Conservation (phyloP, 2,113 vertebrate genomes). For the Apaloderma vittatum region DNA sequence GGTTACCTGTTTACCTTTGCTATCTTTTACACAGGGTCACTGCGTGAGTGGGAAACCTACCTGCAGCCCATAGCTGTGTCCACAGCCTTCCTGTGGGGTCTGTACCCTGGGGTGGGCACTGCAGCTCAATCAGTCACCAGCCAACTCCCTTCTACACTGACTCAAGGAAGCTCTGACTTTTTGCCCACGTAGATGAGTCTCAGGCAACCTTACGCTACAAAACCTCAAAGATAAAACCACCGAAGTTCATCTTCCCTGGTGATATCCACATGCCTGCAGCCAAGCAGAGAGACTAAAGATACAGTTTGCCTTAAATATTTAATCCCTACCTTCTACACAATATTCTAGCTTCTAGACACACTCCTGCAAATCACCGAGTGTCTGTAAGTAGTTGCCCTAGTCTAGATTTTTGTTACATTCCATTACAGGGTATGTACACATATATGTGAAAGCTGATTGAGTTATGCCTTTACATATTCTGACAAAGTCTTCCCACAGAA, state of each 20-base stretch:
- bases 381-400: neutral
- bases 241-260: neutral
- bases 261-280: neutral
- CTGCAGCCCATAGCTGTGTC: neutral
- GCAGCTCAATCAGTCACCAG: neutral
- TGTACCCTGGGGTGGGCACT: fast-evolving
- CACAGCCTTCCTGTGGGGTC: neutral
- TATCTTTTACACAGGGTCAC: neutral
- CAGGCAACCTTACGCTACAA: neutral
- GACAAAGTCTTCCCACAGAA: conserved; percentile 45
- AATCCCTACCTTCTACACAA: conserved; percentile 17
- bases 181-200: neutral
- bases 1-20: neutral
- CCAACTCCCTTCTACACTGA: neutral
- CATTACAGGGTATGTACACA: neutral
- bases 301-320: conserved; percentile 51
- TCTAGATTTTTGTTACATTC: neutral
- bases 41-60: neutral
- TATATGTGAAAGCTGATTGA: conserved; percentile 40
- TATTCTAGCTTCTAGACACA: conserved; percentile 7
- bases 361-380: conserved; percentile 17
- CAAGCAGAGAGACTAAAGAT: neutral
- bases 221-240: neutral
- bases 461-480: conserved; percentile 34
- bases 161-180: neutral